Evolutionary conservation across 2,888 invertebrate genomes (phyloP).

Genomic region (Trypoxylon attenuatum): DNA sequence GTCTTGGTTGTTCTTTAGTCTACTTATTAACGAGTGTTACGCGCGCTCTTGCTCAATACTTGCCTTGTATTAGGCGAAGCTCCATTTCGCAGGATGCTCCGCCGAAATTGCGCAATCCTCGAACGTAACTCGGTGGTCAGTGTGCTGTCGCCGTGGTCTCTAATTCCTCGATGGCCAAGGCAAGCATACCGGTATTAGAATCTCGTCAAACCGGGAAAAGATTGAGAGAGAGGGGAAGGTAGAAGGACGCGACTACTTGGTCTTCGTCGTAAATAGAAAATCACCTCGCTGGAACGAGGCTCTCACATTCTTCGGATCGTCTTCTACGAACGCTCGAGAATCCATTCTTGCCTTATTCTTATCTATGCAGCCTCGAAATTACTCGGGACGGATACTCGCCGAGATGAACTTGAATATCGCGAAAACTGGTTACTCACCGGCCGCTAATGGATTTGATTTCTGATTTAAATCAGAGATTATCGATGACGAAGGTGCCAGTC

Average conservation of each 20-base stretch:
- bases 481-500: too few species aligned
- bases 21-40: too few species aligned
- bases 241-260: slow-evolving; percentile 24
- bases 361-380: not conserved
- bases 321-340: not conserved
- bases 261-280: slow-evolving; percentile 43
- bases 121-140: slow-evolving; percentile 21
- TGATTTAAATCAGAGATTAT: too few species aligned
- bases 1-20: too few species aligned
- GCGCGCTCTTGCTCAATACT: slow-evolving; percentile 13
- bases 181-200: slow-evolving; percentile 40
- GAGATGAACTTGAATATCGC: too few species aligned
- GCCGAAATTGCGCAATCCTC: slow-evolving; percentile 44
- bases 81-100: slow-evolving; percentile 39
- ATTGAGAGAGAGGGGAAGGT: slow-evolving; percentile 7
- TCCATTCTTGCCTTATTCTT: not conserved
- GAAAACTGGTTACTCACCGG: too few species aligned
- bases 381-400: too few species aligned
- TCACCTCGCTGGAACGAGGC: slow-evolving; percentile 12
- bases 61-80: slow-evolving; percentile 25
- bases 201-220: slow-evolving; percentile 13
- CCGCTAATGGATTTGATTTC: too few species aligned
- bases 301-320: slow-evolving; percentile 14
- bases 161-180: slow-evolving; percentile 51
- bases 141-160: slow-evolving; percentile 25